Evolutionary conservation across 2,113 vertebrate genomes (phyloP).

Genomic region (Benitochromis conjunctus): DNA sequence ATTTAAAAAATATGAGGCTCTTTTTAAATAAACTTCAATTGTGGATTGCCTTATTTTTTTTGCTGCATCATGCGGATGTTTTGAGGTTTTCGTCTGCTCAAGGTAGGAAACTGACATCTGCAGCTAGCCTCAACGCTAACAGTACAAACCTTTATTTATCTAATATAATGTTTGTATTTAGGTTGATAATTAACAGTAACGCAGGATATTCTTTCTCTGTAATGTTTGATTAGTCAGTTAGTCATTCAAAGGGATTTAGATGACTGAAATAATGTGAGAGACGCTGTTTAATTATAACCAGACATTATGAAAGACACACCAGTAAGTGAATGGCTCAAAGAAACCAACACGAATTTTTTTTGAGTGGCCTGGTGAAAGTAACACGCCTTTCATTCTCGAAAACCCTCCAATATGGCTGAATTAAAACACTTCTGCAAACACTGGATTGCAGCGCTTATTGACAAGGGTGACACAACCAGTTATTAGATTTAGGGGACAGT

Average conservation of each 20-base stretch:
- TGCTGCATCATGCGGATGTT: not conserved
- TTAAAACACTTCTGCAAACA: not conserved
- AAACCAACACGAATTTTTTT: too few species aligned
- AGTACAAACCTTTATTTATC: not conserved
- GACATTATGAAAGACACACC: not conserved
- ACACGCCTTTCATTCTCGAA: not conserved
- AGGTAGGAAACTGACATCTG: slow-evolving; percentile 38
- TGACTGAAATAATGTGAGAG: not conserved
- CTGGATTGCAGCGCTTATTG: not conserved
- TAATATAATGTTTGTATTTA: not conserved
- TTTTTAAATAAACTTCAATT: not conserved
- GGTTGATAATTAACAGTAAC: not conserved
- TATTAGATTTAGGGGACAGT: not conserved
- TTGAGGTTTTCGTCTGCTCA: slow-evolving; percentile 15
- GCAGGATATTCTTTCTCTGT: rapidly evolving
- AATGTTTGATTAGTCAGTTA: rapidly evolving
- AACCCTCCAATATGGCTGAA: not conserved
- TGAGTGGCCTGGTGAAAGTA: too few species aligned
- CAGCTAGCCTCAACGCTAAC: not conserved
- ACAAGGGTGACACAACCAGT: not conserved
- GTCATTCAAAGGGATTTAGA: not conserved
- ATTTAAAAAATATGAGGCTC: not conserved
- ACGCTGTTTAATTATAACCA: not conserved
- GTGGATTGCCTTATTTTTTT: not conserved
- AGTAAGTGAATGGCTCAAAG: too few species aligned